Conservation (phyloP, 1,140 invertebrate species). For the Apis dorsata region DNA sequence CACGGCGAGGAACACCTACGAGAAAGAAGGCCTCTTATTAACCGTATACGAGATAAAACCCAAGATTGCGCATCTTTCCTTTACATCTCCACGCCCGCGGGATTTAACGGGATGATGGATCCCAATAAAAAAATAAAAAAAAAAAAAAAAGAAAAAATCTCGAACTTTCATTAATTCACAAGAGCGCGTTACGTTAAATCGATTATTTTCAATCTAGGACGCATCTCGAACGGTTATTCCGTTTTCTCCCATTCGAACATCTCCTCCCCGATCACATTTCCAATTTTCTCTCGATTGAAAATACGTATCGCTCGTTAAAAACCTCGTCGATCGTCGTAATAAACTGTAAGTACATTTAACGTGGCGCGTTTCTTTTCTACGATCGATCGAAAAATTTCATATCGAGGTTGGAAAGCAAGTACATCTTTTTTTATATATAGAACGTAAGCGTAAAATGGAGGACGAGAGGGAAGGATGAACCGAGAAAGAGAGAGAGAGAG, state of each 20-base stretch:
- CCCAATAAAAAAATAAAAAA: not conserved
- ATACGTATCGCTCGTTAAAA: not conserved
- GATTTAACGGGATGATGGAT: conserved; percentile 16
- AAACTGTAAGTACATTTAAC: no score
- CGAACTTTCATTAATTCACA: conserved; percentile 7
- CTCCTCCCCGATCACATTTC: not conserved
- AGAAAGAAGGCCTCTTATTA: conserved; percentile 35
- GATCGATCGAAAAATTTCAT: not conserved
- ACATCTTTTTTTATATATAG: not conserved
- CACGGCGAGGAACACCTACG: conserved; percentile 41
- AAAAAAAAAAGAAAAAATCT: not conserved
- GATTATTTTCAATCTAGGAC: not conserved
- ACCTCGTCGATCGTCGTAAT: not conserved
- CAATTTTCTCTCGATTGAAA: not conserved
- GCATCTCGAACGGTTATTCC: not conserved
- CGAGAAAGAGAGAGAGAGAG: no score
- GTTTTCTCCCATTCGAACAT: not conserved
- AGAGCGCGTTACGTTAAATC: not conserved
- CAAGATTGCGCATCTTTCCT: conserved; percentile 26
- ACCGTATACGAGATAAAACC: conserved; percentile 43
- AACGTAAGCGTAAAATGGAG: no score
- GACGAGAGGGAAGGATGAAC: no score
- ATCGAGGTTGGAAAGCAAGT: not conserved
- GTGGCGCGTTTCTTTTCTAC: not conserved
- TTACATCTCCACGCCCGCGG: not conserved